Percentiles rank a stretch among this genome's conserved stretches.
Evolutionary conservation across 2,888 invertebrate species (phyloP).

Genomic region (Perizoma flavofasciatum): DNA sequence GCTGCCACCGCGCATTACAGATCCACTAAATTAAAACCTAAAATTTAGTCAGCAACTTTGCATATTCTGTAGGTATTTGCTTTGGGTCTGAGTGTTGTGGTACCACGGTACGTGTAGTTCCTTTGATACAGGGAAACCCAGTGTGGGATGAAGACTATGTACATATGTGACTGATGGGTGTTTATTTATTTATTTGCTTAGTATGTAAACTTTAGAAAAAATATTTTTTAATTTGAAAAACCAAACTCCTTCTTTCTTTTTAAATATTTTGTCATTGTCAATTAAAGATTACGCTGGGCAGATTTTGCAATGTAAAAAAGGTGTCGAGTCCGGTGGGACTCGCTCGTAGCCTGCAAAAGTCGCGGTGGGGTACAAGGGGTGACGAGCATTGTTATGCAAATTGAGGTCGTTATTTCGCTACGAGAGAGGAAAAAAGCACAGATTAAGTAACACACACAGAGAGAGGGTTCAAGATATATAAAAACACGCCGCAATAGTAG

Average conservation of each 20-base stretch:
- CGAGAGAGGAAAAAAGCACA: constrained; percentile 78
- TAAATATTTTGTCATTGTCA: constrained; percentile 32
- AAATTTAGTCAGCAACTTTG: neutral
- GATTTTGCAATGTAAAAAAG: constrained; percentile 69
- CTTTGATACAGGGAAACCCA: no score
- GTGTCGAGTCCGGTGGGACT: constrained; percentile 75
- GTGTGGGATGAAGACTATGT: no score
- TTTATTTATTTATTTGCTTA: no score
- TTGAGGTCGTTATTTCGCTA: constrained; percentile 83
- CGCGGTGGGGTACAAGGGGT: constrained; percentile 80
- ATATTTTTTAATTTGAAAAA: constrained; percentile 1
- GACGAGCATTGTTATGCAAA: constrained; percentile 84
- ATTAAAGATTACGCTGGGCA: constrained; percentile 50
- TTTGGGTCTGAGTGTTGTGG: no score
- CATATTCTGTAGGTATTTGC: no score
- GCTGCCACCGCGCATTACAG: constrained; percentile 15
- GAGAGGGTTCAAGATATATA: constrained; percentile 12
- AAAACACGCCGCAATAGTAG: neutral
- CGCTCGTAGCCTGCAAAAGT: constrained; percentile 73
- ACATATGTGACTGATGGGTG: no score
- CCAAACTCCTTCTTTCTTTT: constrained; percentile 15
- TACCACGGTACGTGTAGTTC: no score
- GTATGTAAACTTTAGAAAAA: neutral
- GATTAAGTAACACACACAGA: constrained; percentile 13
- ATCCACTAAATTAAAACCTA: neutral